Percentiles rank a stretch among this genome's conserved stretches.
Evolutionary conservation across 2,888 invertebrate species (phyloP).

Genomic region (Morpho deidamia): DNA sequence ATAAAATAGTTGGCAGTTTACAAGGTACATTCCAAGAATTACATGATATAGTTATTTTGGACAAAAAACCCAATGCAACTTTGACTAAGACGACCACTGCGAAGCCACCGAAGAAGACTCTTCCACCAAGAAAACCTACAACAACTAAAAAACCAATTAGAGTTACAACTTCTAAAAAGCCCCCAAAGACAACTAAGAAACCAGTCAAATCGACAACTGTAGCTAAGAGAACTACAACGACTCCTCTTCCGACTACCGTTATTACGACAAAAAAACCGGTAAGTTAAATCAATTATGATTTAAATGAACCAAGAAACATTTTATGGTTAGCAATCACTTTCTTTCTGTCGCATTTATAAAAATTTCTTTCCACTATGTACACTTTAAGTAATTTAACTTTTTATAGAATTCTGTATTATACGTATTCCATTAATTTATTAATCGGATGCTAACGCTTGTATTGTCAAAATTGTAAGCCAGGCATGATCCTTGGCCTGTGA

Average conservation of each 20-base stretch:
- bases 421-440: no score
- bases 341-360: no score
- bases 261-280: constrained; percentile 58
- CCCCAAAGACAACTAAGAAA: constrained; percentile 60
- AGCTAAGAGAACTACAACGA: constrained; percentile 32
- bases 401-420: no score
- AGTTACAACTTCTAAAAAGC: constrained; percentile 49
- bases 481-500: constrained; percentile 38
- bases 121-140: constrained; percentile 50
- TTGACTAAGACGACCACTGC: constrained; percentile 53
- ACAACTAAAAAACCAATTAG: constrained; percentile 65
- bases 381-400: no score
- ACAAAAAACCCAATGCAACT: constrained; percentile 63
- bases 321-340: no score
- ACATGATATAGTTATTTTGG: constrained; percentile 83
- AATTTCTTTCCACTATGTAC: no score
- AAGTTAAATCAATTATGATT: constrained; percentile 27
- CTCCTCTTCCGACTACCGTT: constrained; percentile 31
- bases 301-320: no score
- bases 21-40: constrained; percentile 90
- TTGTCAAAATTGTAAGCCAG: constrained; percentile 2
- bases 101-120: constrained; percentile 53
- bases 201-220: constrained; percentile 42
- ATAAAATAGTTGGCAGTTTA: constrained; percentile 89
- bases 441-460: no score